Evolutionary conservation across 2,888 invertebrate genomes (phyloP).

Genomic region (Cryptocephalus moraei): DNA sequence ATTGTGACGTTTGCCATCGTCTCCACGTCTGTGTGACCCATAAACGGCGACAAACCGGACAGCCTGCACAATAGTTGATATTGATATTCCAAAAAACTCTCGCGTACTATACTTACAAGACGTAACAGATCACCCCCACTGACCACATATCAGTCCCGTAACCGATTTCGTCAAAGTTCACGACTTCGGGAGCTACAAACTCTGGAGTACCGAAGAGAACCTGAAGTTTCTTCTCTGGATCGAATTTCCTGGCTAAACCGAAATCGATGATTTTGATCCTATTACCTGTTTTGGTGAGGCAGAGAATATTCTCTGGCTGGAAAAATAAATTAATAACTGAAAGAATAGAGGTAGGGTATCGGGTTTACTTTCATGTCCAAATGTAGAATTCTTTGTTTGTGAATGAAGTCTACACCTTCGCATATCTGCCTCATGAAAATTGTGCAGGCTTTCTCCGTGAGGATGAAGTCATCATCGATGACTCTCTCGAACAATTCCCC

Average conservation of each 20-base stretch:
- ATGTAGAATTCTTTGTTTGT: conserved; percentile 89
- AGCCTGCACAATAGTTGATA: conserved; percentile 40
- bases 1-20: conserved; percentile 98
- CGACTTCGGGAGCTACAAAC: conserved; percentile 97
- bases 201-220: conserved; percentile 97
- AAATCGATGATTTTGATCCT: conserved; percentile 98
- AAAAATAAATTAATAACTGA: conserved; percentile 2
- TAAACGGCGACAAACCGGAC: conserved; percentile 95
- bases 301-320: conserved; percentile 97
- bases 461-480: conserved; percentile 94
- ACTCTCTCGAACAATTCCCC: conserved; percentile 98
- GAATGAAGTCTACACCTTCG: conserved; percentile 96
- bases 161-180: conserved; percentile 95
- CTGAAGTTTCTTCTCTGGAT: conserved; percentile 84
- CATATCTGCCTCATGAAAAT: conserved; percentile 97
- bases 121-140: conserved; percentile 95
- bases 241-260: conserved; percentile 86
- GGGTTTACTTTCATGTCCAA: conserved; percentile 85
- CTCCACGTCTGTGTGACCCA: conserved; percentile 95
- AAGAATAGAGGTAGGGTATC: too few species aligned
- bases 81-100: not conserved
- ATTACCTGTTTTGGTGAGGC: conserved; percentile 92
- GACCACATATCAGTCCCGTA: conserved; percentile 99
- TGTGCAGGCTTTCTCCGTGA: conserved; percentile 93
- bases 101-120: conserved; percentile 70